Evolutionary conservation across 2,797 vertebrate species (phyloP).

Genomic region (Pseudochirops cupreus): DNA sequence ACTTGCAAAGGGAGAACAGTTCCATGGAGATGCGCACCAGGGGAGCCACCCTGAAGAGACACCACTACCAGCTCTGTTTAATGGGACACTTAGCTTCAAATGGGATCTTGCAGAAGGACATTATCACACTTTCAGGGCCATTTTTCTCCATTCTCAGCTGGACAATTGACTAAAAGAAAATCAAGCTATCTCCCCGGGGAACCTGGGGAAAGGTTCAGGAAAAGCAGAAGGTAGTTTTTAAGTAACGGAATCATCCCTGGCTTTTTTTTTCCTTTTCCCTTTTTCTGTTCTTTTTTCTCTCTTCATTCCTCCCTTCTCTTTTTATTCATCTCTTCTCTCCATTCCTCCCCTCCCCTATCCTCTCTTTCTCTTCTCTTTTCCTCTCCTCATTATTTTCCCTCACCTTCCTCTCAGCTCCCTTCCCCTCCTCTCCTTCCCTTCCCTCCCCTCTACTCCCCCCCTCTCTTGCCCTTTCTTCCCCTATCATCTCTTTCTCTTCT

Average conservation of each 20-base stretch:
- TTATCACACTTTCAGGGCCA: background rate
- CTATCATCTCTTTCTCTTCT: no score
- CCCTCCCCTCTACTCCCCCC: no score
- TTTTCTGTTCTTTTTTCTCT: background rate
- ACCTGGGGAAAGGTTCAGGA: background rate
- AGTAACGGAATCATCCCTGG: rapidly evolving
- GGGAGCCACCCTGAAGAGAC: background rate
- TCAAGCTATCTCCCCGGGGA: background rate
- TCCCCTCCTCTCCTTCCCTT: no score
- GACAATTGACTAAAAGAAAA: conserved; percentile 38
- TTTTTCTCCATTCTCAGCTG: conserved; percentile 55
- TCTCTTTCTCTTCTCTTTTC: background rate
- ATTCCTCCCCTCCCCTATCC: no score
- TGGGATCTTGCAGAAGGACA: rapidly evolving
- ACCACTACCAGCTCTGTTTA: background rate
- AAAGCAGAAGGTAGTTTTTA: background rate
- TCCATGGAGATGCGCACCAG: rapidly evolving
- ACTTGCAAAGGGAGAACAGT: background rate
- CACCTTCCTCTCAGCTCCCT: background rate
- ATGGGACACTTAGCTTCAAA: conserved; percentile 32
- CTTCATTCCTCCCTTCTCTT: background rate
- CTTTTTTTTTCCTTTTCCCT: background rate
- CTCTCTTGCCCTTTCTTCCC: no score
- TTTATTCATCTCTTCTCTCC: background rate
- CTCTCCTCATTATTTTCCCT: background rate